Evolutionary conservation across 2,888 invertebrate genomes (phyloP).

Genomic region (Nomada ruficornis): DNA sequence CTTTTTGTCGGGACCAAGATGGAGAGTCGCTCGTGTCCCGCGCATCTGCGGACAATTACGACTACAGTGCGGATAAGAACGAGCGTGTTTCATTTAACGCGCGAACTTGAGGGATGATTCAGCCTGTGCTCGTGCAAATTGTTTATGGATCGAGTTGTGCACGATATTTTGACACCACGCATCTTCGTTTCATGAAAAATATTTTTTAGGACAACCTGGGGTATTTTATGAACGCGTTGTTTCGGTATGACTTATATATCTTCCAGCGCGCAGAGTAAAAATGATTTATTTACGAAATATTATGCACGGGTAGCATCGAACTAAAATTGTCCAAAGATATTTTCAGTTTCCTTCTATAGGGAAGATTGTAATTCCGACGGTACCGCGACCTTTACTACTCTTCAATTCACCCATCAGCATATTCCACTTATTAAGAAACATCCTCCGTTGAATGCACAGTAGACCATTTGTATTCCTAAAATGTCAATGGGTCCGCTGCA

Average conservation of each 20-base stretch:
- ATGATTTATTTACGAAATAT: not conserved
- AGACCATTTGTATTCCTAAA: slow-evolving; percentile 27
- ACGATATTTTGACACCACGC: not conserved
- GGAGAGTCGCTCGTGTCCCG: slow-evolving; percentile 27
- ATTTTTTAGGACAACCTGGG: not conserved
- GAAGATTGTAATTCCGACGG: slow-evolving; percentile 1
- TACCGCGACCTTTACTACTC: slow-evolving; percentile 24
- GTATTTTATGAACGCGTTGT: not conserved
- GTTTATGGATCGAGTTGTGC: not conserved
- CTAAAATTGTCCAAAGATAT: not conserved
- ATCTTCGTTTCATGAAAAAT: no score
- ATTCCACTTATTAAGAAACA: slow-evolving; percentile 37
- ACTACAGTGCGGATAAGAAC: slow-evolving; percentile 32
- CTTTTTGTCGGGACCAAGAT: slow-evolving; percentile 32
- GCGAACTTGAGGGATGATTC: slow-evolving; percentile 10
- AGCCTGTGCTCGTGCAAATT: not conserved
- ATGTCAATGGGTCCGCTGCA: slow-evolving; percentile 27
- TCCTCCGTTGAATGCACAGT: slow-evolving; percentile 17
- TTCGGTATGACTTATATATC: not conserved
- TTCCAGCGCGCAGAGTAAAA: not conserved
- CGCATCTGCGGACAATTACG: slow-evolving; percentile 64
- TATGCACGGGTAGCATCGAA: not conserved
- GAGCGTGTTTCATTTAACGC: slow-evolving; percentile 15
- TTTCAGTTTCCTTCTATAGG: not conserved
- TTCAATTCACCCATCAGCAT: slow-evolving; percentile 27